Evolutionary conservation across 35 echinoderm and acorn worm species (phyloP).

Genomic region (Acanthaster planci): DNA sequence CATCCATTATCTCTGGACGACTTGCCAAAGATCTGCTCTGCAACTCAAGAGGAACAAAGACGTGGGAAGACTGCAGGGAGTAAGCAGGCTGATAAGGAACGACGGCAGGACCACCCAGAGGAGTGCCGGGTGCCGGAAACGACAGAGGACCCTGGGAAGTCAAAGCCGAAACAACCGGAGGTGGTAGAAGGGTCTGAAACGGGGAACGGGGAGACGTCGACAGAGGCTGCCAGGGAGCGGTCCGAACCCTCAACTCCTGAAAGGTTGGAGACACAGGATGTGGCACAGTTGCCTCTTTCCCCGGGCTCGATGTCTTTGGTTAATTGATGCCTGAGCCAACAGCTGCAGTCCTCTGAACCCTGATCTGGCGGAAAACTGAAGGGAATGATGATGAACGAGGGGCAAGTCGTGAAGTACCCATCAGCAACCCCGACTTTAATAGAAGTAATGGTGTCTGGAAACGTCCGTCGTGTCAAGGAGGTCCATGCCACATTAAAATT

Average conservation of each 20-base stretch:
- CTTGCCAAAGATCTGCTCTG: too few relatives aligned
- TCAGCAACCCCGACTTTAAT: background rate
- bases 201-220: too few relatives aligned
- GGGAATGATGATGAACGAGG: slow-evolving; percentile 1
- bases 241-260: background rate
- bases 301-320: background rate
- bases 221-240: too few relatives aligned
- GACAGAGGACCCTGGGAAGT: too few relatives aligned
- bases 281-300: background rate
- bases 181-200: too few relatives aligned
- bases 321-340: background rate
- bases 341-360: background rate
- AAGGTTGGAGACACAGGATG: background rate
- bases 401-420: background rate
- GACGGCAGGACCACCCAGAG: too few relatives aligned
- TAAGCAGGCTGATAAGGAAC: too few relatives aligned
- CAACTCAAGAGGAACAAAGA: too few relatives aligned
- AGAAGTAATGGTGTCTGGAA: background rate
- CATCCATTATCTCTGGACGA: too few relatives aligned
- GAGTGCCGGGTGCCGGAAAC: too few relatives aligned
- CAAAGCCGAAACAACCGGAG: too few relatives aligned
- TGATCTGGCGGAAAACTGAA: background rate
- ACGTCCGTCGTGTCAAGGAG: background rate
- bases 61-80: too few relatives aligned
- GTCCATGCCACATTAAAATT: background rate